Percentiles rank a stretch among this genome's conserved stretches.
These are phyloP conservation scores for Lysandra bellargus DNA, from an alignment of 2,888 invertebrate genomes.

Conservation along the genomic window DNA sequence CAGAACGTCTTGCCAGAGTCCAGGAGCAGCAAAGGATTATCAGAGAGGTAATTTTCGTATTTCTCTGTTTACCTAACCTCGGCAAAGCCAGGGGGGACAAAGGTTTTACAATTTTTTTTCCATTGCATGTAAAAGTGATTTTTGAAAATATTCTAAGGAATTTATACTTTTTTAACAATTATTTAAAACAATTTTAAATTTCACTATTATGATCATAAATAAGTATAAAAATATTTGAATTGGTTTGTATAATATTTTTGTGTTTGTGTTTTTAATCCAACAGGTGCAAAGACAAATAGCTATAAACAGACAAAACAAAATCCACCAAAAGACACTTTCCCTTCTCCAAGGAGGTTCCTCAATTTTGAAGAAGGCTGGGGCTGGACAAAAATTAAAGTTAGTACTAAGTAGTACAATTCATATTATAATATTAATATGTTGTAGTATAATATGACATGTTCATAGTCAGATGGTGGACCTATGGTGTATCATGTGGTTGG, in stretches of 20 bases:
- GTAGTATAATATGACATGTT: no score
- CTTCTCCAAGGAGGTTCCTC: slow-evolving; percentile 85
- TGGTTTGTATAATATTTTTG: not conserved
- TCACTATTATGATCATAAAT: no score
- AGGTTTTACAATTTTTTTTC: no score
- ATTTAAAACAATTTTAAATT: no score
- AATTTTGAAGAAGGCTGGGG: slow-evolving; percentile 67
- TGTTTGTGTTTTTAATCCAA: slow-evolving; percentile 20
- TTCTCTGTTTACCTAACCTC: not conserved
- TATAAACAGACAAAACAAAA: slow-evolving; percentile 85
- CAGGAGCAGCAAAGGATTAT: slow-evolving; percentile 92
- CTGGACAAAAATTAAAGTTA: slow-evolving; percentile 73
- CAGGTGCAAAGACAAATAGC: slow-evolving; percentile 89
- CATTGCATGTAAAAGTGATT: no score
- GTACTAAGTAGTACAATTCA: slow-evolving; percentile 39
- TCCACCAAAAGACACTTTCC: slow-evolving; percentile 85
- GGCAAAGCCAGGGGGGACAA: no score
- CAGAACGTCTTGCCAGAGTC: slow-evolving; percentile 90
- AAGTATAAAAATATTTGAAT: not conserved
- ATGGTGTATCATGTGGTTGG: no score
- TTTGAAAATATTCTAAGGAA: no score
- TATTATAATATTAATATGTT: no score
- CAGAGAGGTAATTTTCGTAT: slow-evolving; percentile 77
- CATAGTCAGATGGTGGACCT: no score
- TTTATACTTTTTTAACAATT: no score